phyloP scores from a whole-genome alignment of 2,797 vertebrate species.

The Luscinia luscinia region DNA sequence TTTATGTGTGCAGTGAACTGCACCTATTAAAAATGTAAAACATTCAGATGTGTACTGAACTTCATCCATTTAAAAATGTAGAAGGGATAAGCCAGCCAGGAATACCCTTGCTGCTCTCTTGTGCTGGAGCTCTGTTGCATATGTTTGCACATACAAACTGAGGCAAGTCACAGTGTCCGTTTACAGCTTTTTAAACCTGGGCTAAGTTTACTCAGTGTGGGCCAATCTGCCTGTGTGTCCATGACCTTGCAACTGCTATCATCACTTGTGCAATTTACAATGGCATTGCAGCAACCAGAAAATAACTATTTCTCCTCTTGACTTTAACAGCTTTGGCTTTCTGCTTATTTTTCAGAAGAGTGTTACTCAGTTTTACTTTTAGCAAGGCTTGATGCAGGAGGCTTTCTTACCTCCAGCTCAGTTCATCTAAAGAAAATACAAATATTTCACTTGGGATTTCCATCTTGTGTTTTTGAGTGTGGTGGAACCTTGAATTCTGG shows the following conservation, averaged over 20 bases:
- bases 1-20: neutral
- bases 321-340: neutral
- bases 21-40: neutral
- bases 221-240: neutral
- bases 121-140: neutral
- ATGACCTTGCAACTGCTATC: neutral
- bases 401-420: neutral
- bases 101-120: neutral
- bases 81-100: neutral
- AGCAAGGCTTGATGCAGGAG: neutral
- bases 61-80: neutral
- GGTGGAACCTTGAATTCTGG: neutral
- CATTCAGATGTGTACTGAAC: neutral
- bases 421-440: neutral
- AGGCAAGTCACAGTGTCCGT: neutral
- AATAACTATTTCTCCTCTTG: neutral
- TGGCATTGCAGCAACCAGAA: neutral
- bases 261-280: conserved; percentile 10
- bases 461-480: neutral
- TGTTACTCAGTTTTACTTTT: neutral
- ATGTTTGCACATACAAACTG: neutral
- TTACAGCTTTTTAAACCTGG: conserved; percentile 6
- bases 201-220: neutral
- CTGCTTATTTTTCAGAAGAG: neutral
- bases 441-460: neutral